Base-by-base conservation (phyloP, 1,140 invertebrate species). In the Lerema accius region DNA sequence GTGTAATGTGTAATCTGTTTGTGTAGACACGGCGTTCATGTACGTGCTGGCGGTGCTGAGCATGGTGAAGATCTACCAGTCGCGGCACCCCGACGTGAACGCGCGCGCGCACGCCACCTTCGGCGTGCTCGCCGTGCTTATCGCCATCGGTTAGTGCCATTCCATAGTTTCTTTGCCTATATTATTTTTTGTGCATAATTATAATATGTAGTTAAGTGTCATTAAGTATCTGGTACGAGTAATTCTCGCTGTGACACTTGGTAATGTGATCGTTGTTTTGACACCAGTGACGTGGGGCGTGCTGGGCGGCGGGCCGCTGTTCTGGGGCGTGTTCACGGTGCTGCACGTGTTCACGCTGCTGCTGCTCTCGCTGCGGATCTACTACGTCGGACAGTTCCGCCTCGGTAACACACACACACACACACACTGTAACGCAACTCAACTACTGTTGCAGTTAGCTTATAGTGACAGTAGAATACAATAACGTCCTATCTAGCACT, bases 51-150 rank as follows among this genome's bases (percentile, higher is more conserved):
- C 96, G 9, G 95, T 97, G 56, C 82, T 98, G 9, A 95, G 94
- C 70, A 98, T 98, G 94, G 92, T 98, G 48, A 97, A 97, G 92
- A 95, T 98, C 71, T 98, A 98, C 90, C 97, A 98, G 91, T 95
- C 94, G 35, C 92, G 97, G n/a, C 97, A 98, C 92, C 96, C 97
- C 9, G 97, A 98, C 84, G 96, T 98, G 64, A 97, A 97, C 89
- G 96, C 96, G 49, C 94, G 94, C 74, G 96, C 97, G 28, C 96
- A 97, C 82, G 92, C 94, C 10, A 95, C 96, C 4, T 98, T 96
- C 91, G 94, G 94, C 16, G 93, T 95, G 42, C 90, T 98, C 49
- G 96, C 97, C 0, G 82, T 95, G 28, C 93, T 96, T 40, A 96
- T 98, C 71, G 93, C 97, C 43, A 84, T 97, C 40, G 95, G 95